Percentiles rank a stretch among this genome's conserved stretches.
Evolutionary conservation across 2,888 invertebrate species (phyloP).

Genomic region (Trilocha varians): DNA sequence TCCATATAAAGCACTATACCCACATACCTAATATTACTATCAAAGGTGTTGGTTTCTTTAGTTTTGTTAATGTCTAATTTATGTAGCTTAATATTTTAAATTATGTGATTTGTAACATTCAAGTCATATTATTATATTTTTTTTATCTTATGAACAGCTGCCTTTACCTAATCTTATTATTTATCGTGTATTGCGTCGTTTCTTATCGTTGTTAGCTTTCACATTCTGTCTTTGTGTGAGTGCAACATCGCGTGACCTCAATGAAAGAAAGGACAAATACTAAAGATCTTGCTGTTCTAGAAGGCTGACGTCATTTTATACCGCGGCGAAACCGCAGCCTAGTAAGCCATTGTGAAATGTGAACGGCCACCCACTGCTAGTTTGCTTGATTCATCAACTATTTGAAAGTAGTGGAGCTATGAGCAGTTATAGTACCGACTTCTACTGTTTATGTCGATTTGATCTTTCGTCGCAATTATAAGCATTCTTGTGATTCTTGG

Average conservation of each 20-base stretch:
- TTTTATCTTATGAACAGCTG: too few species aligned
- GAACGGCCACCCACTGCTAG: conserved; percentile 68
- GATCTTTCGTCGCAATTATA: conserved; percentile 45
- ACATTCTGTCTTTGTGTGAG: conserved; percentile 50
- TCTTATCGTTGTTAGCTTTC: conserved; percentile 7
- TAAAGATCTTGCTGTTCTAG: conserved; percentile 59
- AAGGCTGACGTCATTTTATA: conserved; percentile 66
- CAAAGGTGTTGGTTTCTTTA: not conserved
- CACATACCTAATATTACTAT: too few species aligned
- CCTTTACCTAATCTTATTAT: too few species aligned
- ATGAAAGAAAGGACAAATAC: conserved; percentile 48
- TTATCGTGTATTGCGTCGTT: conserved; percentile 18
- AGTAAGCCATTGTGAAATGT: conserved; percentile 71
- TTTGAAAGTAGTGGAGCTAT: conserved; percentile 63
- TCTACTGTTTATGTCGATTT: conserved; percentile 62
- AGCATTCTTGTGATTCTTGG: conserved; percentile 56
- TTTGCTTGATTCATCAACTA: conserved; percentile 50
- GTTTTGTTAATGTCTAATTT: too few species aligned
- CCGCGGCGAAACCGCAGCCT: conserved; percentile 51
- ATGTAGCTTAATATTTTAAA: not conserved
- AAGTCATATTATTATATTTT: too few species aligned
- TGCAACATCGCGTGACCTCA: conserved; percentile 62
- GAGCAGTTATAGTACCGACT: conserved; percentile 64
- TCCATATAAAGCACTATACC: too few species aligned
- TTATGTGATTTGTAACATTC: not conserved